Conservation (phyloP, 2,797 vertebrate species). For the Lacerta bilineata region DNA sequence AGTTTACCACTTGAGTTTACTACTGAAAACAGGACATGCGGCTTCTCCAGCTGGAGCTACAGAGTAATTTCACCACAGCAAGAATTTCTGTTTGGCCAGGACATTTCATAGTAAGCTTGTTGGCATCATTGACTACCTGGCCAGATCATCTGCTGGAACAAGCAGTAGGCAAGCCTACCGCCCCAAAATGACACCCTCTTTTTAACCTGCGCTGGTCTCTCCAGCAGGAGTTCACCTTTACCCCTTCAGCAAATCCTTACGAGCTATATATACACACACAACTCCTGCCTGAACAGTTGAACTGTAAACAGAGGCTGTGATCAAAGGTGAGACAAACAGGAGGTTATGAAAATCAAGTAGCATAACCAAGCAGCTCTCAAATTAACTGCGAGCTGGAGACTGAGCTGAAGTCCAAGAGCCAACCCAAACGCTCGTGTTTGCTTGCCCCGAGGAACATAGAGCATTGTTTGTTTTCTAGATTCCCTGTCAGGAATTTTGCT, state of each 20-base stretch:
- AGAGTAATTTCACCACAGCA: not conserved
- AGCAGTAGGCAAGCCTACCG: not conserved
- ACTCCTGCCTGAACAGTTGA: constrained; percentile 32
- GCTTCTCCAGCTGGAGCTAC: not conserved
- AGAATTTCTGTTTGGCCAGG: not conserved
- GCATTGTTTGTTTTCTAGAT: constrained; percentile 15
- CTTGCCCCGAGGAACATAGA: constrained; percentile 16
- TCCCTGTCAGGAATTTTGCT: constrained; percentile 31
- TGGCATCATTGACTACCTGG: not conserved
- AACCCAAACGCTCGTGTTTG: constrained; percentile 23
- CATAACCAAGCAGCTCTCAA: constrained; percentile 35
- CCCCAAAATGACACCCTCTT: not conserved
- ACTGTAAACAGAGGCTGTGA: constrained; percentile 47
- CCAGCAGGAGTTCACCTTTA: constrained; percentile 39
- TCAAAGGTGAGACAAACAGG: constrained; percentile 53
- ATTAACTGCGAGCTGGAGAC: constrained; percentile 22
- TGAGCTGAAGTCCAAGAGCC: constrained; percentile 42
- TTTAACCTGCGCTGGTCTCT: constrained; percentile 13
- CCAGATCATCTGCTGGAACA: not conserved
- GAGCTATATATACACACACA: constrained; percentile 22
- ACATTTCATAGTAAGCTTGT: not conserved
- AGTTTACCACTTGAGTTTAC: not conserved
- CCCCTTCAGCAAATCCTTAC: constrained; percentile 35
- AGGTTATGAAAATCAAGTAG: constrained; percentile 44
- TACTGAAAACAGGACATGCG: not conserved